Conservation (phyloP, 2,113 vertebrate species). For the Artemisiospiza belli region DNA sequence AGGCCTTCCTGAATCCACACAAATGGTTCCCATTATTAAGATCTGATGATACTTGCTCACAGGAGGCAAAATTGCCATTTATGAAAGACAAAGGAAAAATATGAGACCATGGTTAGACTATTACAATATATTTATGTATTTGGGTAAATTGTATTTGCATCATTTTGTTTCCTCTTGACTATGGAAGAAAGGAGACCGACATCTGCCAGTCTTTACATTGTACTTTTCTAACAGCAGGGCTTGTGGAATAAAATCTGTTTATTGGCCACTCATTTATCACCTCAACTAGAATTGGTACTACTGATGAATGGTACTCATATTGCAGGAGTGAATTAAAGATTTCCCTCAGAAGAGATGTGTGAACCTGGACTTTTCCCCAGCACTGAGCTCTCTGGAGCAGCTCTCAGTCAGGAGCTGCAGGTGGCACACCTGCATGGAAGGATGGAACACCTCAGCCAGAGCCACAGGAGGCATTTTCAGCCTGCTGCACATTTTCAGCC, state of each 20-base stretch:
- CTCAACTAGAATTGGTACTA: neutral
- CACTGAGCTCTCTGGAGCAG: neutral
- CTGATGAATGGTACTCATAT: neutral
- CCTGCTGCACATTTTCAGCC: neutral
- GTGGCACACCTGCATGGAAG: fast-evolving
- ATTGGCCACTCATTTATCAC: neutral
- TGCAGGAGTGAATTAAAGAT: neutral
- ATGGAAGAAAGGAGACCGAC: neutral
- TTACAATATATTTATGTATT: neutral
- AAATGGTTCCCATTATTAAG: neutral
- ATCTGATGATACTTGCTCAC: neutral
- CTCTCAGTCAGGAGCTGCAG: neutral
- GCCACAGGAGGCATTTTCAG: neutral
- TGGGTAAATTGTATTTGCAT: neutral
- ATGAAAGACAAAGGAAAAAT: neutral
- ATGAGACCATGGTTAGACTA: neutral
- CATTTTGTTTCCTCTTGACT: neutral
- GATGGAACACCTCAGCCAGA: neutral
- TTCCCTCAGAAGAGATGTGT: neutral
- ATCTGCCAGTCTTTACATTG: neutral
- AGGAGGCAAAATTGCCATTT: neutral
- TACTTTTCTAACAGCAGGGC: neutral
- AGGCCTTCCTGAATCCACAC: neutral
- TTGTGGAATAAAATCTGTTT: neutral
- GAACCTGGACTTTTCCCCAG: neutral